Conservation (phyloP, 1,140 invertebrate species). For the Habropoda laboriosa region DNA sequence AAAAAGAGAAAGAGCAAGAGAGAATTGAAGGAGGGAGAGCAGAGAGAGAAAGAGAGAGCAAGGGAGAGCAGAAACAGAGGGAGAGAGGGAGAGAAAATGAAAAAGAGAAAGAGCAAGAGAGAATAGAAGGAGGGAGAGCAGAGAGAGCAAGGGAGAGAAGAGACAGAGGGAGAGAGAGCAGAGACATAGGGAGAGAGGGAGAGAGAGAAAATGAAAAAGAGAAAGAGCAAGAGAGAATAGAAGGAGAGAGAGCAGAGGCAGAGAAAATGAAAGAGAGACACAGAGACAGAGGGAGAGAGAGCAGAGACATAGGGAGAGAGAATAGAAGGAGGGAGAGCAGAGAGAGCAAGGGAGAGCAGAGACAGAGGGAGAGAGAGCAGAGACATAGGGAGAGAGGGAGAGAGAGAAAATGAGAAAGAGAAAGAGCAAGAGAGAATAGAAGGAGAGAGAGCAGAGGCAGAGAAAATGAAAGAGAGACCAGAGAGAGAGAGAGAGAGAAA, state of each 20-base stretch:
- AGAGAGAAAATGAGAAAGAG: too few relatives aligned
- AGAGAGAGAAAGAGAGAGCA: neutral
- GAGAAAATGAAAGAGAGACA: neutral
- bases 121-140: neutral
- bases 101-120: neutral
- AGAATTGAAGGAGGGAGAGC: neutral
- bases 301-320: neutral
- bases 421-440: slow-evolving; percentile 40
- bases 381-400: neutral
- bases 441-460: too few relatives aligned
- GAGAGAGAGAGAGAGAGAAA: neutral
- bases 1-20: neutral
- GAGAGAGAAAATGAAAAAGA: neutral
- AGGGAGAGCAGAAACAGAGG: too few relatives aligned
- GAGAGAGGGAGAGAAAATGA: neutral
- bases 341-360: neutral
- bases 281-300: neutral
- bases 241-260: neutral
- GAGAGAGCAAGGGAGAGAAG: neutral
- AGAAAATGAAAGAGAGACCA: too few relatives aligned
- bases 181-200: neutral
- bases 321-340: slow-evolving; percentile 34
- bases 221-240: neutral
- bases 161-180: slow-evolving; percentile 39
- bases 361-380: neutral